Conservation (phyloP, 2,888 invertebrate species). For the Notodonta ziczac region DNA sequence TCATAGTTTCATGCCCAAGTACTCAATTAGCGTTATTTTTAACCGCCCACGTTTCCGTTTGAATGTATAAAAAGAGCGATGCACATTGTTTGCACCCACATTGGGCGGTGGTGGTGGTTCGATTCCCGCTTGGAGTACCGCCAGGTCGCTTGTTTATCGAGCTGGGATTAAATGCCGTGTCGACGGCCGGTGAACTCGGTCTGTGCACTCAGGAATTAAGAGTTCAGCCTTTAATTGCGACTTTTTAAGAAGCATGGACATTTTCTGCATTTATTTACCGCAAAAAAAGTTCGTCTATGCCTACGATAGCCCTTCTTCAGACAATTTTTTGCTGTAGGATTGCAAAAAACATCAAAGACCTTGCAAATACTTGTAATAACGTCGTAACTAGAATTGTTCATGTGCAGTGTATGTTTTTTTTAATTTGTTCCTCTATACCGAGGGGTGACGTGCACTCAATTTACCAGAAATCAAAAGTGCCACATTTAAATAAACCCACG, state of each 20-base stretch:
- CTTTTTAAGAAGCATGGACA: neutral
- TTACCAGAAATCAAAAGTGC: conserved; percentile 49
- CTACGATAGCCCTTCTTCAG: too few relatives aligned
- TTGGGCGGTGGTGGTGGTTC: conserved; percentile 38
- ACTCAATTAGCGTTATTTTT: neutral
- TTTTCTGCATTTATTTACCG: neutral
- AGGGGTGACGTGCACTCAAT: conserved; percentile 20
- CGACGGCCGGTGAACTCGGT: conserved; percentile 54
- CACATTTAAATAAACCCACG: conserved; percentile 44
- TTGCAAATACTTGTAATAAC: too few relatives aligned
- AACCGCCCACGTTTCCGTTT: conserved; percentile 11
- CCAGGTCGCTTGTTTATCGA: conserved; percentile 52
- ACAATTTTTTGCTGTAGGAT: too few relatives aligned
- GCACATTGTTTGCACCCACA: conserved; percentile 24
- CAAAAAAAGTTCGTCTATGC: neutral
- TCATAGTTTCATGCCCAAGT: neutral
- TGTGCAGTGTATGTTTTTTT: neutral
- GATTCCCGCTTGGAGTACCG: conserved; percentile 53
- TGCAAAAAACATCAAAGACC: too few relatives aligned
- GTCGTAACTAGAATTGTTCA: neutral
- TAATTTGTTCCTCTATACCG: neutral
- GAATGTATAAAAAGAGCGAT: conserved; percentile 13
- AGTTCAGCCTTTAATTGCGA: neutral
- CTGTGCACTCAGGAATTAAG: conserved; percentile 27
- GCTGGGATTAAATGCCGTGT: conserved; percentile 40